phyloP scores from a whole-genome alignment of 2,113 vertebrate species.

The Microcebus griseorufus region DNA sequence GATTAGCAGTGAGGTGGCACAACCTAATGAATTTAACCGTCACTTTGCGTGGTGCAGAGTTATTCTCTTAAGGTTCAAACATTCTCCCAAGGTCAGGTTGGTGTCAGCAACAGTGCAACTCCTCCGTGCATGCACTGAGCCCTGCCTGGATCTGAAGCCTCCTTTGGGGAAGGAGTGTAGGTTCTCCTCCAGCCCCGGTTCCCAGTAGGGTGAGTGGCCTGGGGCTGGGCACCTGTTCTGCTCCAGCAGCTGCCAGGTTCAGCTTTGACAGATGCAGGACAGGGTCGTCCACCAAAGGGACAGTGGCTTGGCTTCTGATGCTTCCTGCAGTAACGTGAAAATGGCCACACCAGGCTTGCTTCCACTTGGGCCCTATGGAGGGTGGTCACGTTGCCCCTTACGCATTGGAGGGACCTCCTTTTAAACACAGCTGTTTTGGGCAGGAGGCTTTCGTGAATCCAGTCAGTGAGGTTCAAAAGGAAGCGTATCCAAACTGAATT shows the following conservation, averaged over 20 bases:
- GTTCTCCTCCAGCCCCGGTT: fast-evolving
- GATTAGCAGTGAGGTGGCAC: not conserved
- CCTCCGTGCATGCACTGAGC: fast-evolving
- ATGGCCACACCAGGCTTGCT: not conserved
- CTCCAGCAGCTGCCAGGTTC: not conserved
- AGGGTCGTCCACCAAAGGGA: not conserved
- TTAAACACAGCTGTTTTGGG: not conserved
- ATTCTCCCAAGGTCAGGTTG: fast-evolving
- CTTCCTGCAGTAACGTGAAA: fast-evolving
- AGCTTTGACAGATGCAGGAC: too few species aligned
- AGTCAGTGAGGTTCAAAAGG: not conserved
- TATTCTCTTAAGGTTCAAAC: not conserved
- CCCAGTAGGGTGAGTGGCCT: not conserved
- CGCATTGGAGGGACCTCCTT: not conserved
- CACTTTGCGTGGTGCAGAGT: fast-evolving
- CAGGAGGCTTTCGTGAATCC: not conserved
- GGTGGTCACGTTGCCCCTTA: fast-evolving
- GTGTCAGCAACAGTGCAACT: fast-evolving
- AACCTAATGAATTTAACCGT: fast-evolving
- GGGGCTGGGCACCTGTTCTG: not conserved
- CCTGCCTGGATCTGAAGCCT: not conserved
- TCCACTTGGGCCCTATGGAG: fast-evolving
- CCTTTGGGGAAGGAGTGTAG: not conserved
- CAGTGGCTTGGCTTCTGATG: not conserved
- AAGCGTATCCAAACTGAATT: fast-evolving